phyloP scores from a whole-genome alignment of 2,797 vertebrate genomes.

The Eulemur rubriventer region DNA sequence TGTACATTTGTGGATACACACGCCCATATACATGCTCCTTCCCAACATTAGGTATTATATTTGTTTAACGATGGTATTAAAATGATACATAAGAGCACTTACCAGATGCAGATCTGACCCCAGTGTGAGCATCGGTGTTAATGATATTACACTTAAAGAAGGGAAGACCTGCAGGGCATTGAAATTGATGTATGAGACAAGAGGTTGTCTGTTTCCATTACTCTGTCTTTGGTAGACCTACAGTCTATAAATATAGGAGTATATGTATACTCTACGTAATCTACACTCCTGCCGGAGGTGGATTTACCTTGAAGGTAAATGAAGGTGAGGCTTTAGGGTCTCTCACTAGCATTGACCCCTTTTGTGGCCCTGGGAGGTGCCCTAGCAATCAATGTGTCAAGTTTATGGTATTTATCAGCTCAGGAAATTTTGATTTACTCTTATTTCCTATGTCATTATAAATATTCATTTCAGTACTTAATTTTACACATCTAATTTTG shows the following conservation, averaged over 20 bases:
- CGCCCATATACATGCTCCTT: background rate
- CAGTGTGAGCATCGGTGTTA: conserved; percentile 54
- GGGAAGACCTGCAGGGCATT: conserved; percentile 58
- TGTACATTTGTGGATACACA: background rate
- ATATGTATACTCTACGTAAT: background rate
- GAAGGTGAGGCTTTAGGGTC: background rate
- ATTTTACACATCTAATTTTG: background rate
- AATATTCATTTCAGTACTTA: background rate
- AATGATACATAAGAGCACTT: conserved; percentile 30
- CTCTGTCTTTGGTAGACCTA: background rate
- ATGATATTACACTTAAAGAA: conserved; percentile 63
- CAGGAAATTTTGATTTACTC: background rate
- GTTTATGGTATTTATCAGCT: background rate
- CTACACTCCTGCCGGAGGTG: background rate
- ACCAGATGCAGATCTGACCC: conserved; percentile 50
- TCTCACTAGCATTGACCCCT: background rate
- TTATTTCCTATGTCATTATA: background rate
- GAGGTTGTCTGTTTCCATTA: background rate
- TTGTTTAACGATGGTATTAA: background rate
- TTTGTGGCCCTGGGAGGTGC: background rate
- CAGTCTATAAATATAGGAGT: background rate
- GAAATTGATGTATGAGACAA: background rate
- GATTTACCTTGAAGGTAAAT: background rate
- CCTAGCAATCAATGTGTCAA: background rate
- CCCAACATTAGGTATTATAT: background rate